Conservation (phyloP, 1,140 invertebrate genomes). For the Zeugodacus cucurbitae region DNA sequence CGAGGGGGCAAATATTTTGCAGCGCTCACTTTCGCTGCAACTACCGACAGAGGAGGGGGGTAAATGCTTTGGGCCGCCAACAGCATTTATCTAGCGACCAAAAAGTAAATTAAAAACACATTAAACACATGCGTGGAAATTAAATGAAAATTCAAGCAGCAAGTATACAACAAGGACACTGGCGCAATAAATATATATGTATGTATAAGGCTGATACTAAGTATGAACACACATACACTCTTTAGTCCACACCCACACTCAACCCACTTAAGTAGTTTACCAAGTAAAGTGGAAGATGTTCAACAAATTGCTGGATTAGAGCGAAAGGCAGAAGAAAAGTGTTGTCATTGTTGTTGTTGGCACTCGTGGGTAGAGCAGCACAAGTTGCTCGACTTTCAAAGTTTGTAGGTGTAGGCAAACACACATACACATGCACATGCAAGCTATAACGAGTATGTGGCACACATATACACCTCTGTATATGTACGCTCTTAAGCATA, state of each 20-base stretch:
- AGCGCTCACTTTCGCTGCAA: neutral
- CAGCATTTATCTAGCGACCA: conserved; percentile 9
- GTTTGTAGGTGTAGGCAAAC: neutral
- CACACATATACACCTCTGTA: neutral
- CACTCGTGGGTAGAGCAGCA: neutral
- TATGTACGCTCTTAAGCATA: neutral
- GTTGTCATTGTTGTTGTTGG: neutral
- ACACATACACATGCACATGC: neutral
- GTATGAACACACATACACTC: neutral
- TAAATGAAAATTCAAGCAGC: conserved; percentile 41
- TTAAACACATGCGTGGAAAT: conserved; percentile 46
- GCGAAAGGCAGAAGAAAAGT: neutral
- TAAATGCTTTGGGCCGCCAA: neutral
- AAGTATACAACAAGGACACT: neutral
- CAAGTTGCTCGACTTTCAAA: neutral
- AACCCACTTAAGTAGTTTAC: neutral
- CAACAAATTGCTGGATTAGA: conserved; percentile 14
- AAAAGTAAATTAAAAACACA: conserved; percentile 47
- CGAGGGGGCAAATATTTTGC: neutral
- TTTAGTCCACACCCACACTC: neutral
- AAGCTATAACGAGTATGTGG: neutral
- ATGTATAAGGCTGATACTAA: neutral
- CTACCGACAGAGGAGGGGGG: neutral
- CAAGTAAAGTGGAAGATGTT: conserved; percentile 27
- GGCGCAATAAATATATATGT: neutral